Percentiles rank a stretch among this genome's conserved stretches.
Evolutionary conservation across 2,888 invertebrate genomes (phyloP).

Genomic region (Meteorus colon): DNA sequence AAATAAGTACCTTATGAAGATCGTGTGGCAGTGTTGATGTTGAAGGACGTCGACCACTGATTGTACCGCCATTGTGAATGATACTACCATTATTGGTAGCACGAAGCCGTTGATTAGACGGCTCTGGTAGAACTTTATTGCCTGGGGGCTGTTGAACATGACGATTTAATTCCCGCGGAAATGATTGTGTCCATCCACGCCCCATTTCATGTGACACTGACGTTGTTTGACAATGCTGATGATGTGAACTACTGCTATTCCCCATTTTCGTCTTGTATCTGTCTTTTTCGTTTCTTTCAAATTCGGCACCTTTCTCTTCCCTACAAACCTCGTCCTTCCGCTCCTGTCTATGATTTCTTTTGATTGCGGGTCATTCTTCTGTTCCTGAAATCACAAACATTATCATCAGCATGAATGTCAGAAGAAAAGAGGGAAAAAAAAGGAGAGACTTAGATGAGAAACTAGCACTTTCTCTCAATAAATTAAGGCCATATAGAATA

Average conservation of each 20-base stretch:
- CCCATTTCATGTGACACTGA: constrained; percentile 56
- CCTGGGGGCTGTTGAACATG: constrained; percentile 62
- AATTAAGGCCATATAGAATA: constrained; percentile 35
- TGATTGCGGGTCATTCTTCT: constrained; percentile 36
- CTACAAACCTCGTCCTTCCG: constrained; percentile 30
- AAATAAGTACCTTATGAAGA: constrained; percentile 62
- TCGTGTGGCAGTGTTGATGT: constrained; percentile 67
- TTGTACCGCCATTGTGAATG: constrained; percentile 87
- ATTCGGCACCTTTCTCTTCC: constrained; percentile 33
- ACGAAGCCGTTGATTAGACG: constrained; percentile 81
- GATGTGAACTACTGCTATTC: constrained; percentile 63
- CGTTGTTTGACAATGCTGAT: constrained; percentile 53
- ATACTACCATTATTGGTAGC: constrained; percentile 89
- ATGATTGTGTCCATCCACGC: constrained; percentile 67
- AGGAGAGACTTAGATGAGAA: constrained; percentile 3
- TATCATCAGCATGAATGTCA: constrained; percentile 15
- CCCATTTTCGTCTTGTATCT: constrained; percentile 58
- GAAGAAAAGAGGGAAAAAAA: neutral
- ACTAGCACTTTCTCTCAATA: constrained; percentile 43
- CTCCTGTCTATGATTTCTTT: constrained; percentile 27
- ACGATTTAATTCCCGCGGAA: constrained; percentile 63
- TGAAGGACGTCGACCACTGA: constrained; percentile 80
- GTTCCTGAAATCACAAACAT: constrained; percentile 39
- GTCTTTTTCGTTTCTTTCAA: constrained; percentile 10
- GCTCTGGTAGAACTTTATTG: constrained; percentile 81